These are phyloP conservation scores for Myrmecobius fasciatus DNA, from an alignment of 2,113 vertebrate genomes.

Conservation along the genomic window DNA sequence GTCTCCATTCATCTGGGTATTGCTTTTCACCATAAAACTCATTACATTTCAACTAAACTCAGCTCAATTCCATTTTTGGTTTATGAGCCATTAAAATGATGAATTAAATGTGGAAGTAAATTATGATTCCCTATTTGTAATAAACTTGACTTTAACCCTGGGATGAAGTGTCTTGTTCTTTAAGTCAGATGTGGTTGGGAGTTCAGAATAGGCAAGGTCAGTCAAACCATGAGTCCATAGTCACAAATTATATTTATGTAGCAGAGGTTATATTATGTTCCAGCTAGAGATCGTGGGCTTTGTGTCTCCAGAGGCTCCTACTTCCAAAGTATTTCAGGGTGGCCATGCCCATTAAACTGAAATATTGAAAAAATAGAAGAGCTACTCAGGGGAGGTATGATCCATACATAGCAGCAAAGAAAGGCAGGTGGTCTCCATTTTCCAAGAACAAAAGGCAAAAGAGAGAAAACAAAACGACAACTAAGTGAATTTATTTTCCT, in stretches of 20 bases:
- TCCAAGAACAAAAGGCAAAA: not conserved
- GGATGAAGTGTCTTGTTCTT: conserved; percentile 23
- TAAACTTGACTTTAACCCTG: conserved; percentile 18
- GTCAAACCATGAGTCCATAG: not conserved
- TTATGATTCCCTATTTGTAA: not conserved
- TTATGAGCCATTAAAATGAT: conserved; percentile 13
- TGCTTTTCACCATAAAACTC: conserved; percentile 42
- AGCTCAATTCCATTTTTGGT: conserved; percentile 21
- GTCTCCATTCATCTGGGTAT: not conserved
- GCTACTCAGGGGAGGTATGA: not conserved
- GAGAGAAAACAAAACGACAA: not conserved
- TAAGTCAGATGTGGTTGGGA: not conserved
- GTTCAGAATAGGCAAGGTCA: not conserved
- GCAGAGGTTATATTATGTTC: not conserved
- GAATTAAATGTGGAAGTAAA: conserved; percentile 22
- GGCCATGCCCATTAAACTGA: not conserved
- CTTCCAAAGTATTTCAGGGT: not conserved
- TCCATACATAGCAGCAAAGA: not conserved
- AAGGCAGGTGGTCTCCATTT: not conserved
- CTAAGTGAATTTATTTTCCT: not conserved
- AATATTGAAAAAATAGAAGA: not conserved
- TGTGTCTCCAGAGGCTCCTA: not conserved
- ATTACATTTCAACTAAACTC: conserved; percentile 17
- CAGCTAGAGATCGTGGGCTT: not conserved
- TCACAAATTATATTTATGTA: not conserved